Conservation (phyloP, 2,113 vertebrate species). For the Phoenicopterus ruber region DNA sequence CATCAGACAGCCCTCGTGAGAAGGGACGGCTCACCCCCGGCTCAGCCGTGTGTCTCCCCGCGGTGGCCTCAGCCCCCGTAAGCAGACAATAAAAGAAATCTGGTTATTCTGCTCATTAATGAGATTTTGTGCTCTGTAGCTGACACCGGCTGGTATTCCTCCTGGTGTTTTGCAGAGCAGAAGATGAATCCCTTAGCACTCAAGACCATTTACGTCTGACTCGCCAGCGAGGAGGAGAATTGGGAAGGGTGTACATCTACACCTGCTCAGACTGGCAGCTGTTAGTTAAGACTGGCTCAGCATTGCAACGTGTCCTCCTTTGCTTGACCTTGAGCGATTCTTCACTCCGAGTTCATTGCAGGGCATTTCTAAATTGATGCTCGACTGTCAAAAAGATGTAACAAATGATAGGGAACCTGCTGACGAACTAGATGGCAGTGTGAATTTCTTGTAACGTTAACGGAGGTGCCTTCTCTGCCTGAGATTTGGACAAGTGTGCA, state of each 20-base stretch:
- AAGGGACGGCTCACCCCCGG: neutral
- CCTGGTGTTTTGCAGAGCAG: neutral
- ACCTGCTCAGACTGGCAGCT: neutral
- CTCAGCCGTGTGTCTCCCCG: fast-evolving
- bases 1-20: neutral
- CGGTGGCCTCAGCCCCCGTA: neutral
- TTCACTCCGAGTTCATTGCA: neutral
- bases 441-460: conserved; percentile 2
- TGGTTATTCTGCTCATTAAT: neutral
- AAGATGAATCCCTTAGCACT: neutral
- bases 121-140: neutral
- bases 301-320: neutral
- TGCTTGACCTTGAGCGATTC: neutral
- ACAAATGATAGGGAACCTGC: conserved; percentile 34
- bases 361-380: conserved; percentile 40
- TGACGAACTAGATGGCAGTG: neutral
- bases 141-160: neutral
- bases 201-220: neutral
- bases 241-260: neutral
- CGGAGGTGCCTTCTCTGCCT: neutral
- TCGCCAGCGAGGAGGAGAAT: neutral
- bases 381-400: conserved; percentile 10
- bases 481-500: neutral
- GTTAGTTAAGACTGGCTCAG: neutral
- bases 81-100: neutral